A percentile compares a stretch with the other conserved stretches of the same genome.
Conservation (phyloP, 2,797 vertebrate genomes). For the Tapirus indicus region DNA sequence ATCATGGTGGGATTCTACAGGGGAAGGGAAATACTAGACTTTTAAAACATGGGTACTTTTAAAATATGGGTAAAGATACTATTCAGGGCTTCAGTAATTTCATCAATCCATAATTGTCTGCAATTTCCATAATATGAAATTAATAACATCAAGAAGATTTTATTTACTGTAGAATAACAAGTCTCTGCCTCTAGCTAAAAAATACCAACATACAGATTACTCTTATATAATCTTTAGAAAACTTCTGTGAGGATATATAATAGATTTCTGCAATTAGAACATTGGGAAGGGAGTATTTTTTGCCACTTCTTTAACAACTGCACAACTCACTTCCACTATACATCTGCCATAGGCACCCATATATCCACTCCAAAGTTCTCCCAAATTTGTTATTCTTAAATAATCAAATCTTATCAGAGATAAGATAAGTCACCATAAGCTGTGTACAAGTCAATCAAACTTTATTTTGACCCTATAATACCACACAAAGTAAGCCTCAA, state of each 20-base stretch:
- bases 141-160: slow-evolving; percentile 1
- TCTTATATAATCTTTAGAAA: slow-evolving; percentile 43
- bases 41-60: neutral
- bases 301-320: neutral
- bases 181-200: neutral
- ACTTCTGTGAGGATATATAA: neutral
- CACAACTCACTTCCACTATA: neutral
- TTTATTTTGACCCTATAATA: neutral
- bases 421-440: neutral
- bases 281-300: neutral
- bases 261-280: neutral
- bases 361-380: neutral
- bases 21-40: neutral
- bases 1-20: neutral
- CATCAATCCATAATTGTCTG: neutral
- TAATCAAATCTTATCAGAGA: too few relatives aligned
- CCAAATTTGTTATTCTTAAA: neutral
- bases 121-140: neutral
- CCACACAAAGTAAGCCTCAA: neutral
- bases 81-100: neutral
- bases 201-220: neutral
- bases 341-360: neutral
- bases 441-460: neutral
- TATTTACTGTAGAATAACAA: neutral
- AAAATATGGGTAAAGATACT: neutral